Base-by-base conservation (phyloP, 2,888 invertebrate species). In the Acleris laterana region DNA sequence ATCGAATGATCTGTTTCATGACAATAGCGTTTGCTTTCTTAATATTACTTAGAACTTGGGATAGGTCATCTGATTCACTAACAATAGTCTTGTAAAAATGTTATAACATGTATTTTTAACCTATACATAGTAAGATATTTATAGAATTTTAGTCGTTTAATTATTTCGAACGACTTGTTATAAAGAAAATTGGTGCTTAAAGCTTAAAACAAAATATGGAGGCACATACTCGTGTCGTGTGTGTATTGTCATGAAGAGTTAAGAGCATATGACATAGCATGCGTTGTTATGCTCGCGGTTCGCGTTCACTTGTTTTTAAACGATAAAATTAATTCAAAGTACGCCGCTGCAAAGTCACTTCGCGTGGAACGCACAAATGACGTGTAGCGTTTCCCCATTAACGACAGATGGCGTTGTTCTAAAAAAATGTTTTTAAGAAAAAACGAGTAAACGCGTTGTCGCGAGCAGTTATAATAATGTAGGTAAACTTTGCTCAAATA, bases 101-200 rank as follows among this genome's bases (percentile, higher is more conserved):
- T 93, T 93, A 91, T 85, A 86, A 92, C 90, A 85, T 90, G 92
- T 93, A 93, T 93, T 93, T 93, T 93, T 91, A 93, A 93, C 89
- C 90, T 91, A 90, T 92, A 90, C 86, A 92, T 93, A 92, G 89
- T 92, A 92, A 92, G 92, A 92, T 93, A 92, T 93, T 92, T 93
- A 93, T 93, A 92, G 90, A 91, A 90, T 83, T 92, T 90, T 90
- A 89, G 92, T 93, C 92, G 93, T 93, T 93, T 92, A 92, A 90
- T 90, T 92, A 92, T 93, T 93, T 93, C 89, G 90, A 93, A 93
- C 92, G 93, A 92, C 92, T 93, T 91, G 92, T 93, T 93, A 93
- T 91, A 91, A 93, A 89, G 88, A 93, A 92, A 92, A 90, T 93
- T 92, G 93, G 92, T 92, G 92, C 92, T 93, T 92, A 89, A 90